Percentiles rank a stretch among this genome's conserved stretches.
Conservation (phyloP, 37 sponge, comb jelly and placozoan species). For the Beroe forskalii region DNA sequence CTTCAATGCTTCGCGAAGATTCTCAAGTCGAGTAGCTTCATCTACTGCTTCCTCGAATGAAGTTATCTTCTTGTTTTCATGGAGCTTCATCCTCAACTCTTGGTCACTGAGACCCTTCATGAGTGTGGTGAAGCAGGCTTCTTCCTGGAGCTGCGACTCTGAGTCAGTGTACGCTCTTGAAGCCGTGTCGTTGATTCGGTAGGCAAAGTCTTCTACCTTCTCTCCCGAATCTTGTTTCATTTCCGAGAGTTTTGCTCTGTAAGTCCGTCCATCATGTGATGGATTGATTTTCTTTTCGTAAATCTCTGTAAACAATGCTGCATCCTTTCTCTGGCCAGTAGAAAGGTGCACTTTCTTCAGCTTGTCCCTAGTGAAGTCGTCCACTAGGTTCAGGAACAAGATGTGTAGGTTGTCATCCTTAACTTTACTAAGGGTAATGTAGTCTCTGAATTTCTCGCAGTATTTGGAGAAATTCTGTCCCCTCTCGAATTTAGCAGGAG, state of each 20-base stretch:
- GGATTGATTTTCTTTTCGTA: not conserved
- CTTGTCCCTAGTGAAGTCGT: slow-evolving; percentile 1
- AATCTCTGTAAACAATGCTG: not conserved
- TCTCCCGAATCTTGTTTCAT: not conserved
- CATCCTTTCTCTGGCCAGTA: slow-evolving; percentile 6
- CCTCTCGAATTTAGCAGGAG: not conserved
- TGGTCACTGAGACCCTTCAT: not conserved
- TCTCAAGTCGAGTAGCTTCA: not conserved
- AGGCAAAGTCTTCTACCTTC: not conserved
- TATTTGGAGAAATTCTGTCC: not conserved
- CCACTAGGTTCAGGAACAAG: not conserved
- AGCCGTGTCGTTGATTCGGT: not conserved
- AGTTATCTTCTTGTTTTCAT: not conserved
- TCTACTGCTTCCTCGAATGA: not conserved
- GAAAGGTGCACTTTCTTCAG: not conserved
- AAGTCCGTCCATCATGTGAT: not conserved
- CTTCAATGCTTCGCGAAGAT: not conserved
- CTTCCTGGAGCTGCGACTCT: not conserved
- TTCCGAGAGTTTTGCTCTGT: not conserved
- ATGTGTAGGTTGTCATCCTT: not conserved
- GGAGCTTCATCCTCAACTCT: not conserved
- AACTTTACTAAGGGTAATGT: not conserved
- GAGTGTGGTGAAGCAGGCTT: not conserved
- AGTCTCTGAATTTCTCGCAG: slow-evolving; percentile 18
- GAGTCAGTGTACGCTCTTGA: not conserved